Percentiles rank a stretch among this genome's conserved stretches.
These are phyloP conservation scores for Bos indicus DNA, from an alignment of 2,113 vertebrate genomes.

Conservation along the genomic window DNA sequence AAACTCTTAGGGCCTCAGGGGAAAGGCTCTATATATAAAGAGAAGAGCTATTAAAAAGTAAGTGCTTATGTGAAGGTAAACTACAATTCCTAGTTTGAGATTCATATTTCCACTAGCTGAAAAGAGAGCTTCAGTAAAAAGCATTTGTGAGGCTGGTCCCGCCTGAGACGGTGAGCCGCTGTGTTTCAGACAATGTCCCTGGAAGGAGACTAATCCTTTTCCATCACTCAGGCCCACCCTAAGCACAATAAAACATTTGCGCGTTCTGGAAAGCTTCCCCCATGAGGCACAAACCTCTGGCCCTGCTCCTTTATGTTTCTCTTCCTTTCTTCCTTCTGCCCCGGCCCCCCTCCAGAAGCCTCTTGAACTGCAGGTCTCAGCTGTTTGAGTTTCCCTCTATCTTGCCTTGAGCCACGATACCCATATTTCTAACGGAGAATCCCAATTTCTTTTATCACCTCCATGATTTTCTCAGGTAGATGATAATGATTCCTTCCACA, in stretches of 20 bases:
- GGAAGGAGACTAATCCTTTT: neutral
- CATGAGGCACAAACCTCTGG: neutral
- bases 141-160: neutral
- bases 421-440: neutral
- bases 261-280: neutral
- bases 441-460: neutral
- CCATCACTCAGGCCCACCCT: neutral
- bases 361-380: neutral
- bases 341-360: neutral
- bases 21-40: constrained; percentile 7
- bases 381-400: neutral
- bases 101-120: neutral
- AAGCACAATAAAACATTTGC: neutral
- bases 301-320: neutral
- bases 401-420: neutral
- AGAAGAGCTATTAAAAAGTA: constrained; percentile 32
- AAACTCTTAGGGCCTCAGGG: neutral
- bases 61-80: constrained; percentile 10
- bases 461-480: neutral
- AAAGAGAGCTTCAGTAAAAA: neutral
- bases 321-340: neutral
- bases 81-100: neutral
- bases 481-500: neutral
- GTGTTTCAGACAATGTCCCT: neutral
- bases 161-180: neutral